phyloP scores from a whole-genome alignment of 1,140 invertebrate genomes.

The Drosophila tsacasi region DNA sequence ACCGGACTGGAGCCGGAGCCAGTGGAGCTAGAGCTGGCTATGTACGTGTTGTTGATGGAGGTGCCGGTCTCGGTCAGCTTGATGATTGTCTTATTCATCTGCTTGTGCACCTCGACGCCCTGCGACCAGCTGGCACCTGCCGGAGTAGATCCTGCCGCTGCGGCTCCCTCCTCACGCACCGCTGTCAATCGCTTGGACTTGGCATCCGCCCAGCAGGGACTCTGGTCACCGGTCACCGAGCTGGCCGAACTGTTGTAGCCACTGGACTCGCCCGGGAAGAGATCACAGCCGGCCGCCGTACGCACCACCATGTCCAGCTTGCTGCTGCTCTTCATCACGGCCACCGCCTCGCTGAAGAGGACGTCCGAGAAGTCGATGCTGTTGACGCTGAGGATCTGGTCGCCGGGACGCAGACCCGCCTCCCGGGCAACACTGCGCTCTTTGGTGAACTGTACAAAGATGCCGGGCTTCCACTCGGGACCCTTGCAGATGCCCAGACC shows the following conservation, averaged over 20 bases:
- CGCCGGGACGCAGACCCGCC: slow-evolving; percentile 94
- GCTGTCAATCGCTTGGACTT: slow-evolving; percentile 88
- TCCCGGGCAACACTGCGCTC: slow-evolving; percentile 94
- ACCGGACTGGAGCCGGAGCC: not conserved
- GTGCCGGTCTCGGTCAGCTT: slow-evolving; percentile 89
- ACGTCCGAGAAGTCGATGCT: slow-evolving; percentile 91
- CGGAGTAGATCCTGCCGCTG: not conserved
- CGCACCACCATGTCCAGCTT: slow-evolving; percentile 90
- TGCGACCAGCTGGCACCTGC: slow-evolving; percentile 46
- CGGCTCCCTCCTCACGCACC: slow-evolving; percentile 87
- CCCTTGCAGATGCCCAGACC: slow-evolving; percentile 93
- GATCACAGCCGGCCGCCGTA: slow-evolving; percentile 90
- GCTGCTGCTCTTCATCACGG: slow-evolving; percentile 91
- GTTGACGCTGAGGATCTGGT: slow-evolving; percentile 97
- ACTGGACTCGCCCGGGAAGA: slow-evolving; percentile 92
- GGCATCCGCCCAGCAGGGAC: slow-evolving; percentile 87
- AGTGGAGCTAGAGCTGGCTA: slow-evolving; percentile 32
- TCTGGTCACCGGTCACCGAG: slow-evolving; percentile 90
- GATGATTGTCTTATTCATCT: slow-evolving; percentile 88
- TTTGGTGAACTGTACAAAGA: slow-evolving; percentile 96
- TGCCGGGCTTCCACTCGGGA: slow-evolving; percentile 93
- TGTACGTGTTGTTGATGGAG: slow-evolving; percentile 86
- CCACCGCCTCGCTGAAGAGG: slow-evolving; percentile 92
- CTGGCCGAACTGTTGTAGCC: slow-evolving; percentile 93
- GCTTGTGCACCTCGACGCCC: slow-evolving; percentile 63